Base-by-base conservation (phyloP, 2,797 vertebrate genomes). In the Garrulus glandarius region DNA sequence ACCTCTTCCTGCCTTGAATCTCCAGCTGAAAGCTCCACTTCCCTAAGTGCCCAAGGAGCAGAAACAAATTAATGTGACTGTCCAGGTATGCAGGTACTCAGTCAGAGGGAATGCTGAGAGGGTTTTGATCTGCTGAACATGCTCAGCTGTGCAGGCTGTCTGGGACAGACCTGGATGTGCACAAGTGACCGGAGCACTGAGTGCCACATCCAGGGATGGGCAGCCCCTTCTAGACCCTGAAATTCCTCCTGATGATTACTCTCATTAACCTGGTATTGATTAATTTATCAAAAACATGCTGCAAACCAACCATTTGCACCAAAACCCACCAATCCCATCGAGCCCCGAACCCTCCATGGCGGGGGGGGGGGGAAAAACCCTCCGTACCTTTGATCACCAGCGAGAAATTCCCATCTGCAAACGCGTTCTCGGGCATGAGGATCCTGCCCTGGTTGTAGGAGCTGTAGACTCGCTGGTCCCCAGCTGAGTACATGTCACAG, bases 361-460 rank as follows among this genome's bases (percentile, higher is more conserved):
- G n/a, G 7, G 1, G 4, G 5, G 8, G 21, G 4, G 8, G 15
- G 4, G 10, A 26, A 10, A n/a, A 64, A 26, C 26, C 1, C 63
- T 17, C 34, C 88, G 63, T 97, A 99, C 99, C 98, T 96, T 98
- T 98, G 95, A 99, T 99, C 92, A 99, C 80, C 76, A 99, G 98
- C 15, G 99, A 99, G 98, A 99, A 99, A 97, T 99, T 99, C 84
- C 99, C 99, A 5, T 99, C 98, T 4, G 26, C 97, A 77, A 99
- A 99, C 0, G 99, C 99, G 0, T 98, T 97, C 39, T 97, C 93
- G 6, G 98, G 94, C 92, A 99, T 93, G 74, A 96, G 97, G 29
- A 99, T 88, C 60, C 99, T 98, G 9, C 98, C 98, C 70, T 95
- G 97, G 96, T 99, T 99, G 93, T 98, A 98, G 61, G 94, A 88